Conservation (phyloP, 2,113 vertebrate species). For the Alexandromys fortis region DNA sequence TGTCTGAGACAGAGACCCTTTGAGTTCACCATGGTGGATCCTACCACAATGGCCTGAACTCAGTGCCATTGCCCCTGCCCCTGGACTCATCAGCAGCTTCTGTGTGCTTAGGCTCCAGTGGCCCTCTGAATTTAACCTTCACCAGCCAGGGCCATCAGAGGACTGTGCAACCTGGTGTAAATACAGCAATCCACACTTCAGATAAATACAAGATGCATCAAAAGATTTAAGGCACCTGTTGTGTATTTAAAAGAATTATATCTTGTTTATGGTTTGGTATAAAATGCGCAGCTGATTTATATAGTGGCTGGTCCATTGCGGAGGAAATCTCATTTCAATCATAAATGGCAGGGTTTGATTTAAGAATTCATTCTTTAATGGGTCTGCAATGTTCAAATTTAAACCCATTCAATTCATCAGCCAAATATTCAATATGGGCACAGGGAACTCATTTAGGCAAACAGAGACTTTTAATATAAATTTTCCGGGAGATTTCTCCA, state of each 20-base stretch:
- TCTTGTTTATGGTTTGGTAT: constrained; percentile 93
- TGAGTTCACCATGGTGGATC: not conserved
- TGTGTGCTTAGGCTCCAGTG: not conserved
- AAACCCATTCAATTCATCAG: constrained; percentile 99
- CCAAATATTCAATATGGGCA: constrained; percentile 97
- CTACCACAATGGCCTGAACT: not conserved
- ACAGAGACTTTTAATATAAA: constrained; percentile 97
- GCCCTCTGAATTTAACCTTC: constrained; percentile 82
- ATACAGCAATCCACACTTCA: constrained; percentile 83
- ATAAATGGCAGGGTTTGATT: constrained; percentile 98
- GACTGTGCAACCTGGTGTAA: constrained; percentile 79
- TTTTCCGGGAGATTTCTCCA: constrained; percentile 99
- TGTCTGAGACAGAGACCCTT: accelerated
- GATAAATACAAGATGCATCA: constrained; percentile 90
- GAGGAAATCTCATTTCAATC: constrained; percentile 98
- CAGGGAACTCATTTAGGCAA: constrained; percentile 94
- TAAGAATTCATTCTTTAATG: constrained; percentile 98
- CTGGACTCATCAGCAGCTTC: not conserved
- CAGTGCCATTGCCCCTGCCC: accelerated
- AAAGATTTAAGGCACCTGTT: constrained; percentile 91
- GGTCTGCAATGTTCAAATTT: constrained; percentile 97
- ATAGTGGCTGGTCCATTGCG: constrained; percentile 87
- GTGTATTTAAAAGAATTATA: constrained; percentile 93
- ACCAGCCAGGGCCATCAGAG: constrained; percentile 70
- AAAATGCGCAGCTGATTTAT: constrained; percentile 96